Percentiles rank a stretch among this genome's conserved stretches.
phyloP scores from a whole-genome alignment of 2,113 vertebrate species.

The Eulemur rufifrons region DNA sequence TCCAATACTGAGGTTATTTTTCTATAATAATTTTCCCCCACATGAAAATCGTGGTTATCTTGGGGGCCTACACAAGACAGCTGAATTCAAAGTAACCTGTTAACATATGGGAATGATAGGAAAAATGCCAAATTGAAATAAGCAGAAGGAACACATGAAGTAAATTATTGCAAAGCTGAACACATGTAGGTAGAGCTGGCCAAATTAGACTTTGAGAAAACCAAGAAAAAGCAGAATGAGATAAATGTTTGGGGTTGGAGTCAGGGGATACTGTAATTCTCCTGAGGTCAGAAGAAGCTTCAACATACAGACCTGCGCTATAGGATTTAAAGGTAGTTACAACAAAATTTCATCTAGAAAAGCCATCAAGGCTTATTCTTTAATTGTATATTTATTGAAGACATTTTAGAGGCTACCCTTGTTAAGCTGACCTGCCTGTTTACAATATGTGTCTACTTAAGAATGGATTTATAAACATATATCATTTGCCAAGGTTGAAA shows the following conservation, averaged over 20 bases:
- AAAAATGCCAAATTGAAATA: slow-evolving; percentile 81
- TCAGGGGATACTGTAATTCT: slow-evolving; percentile 36
- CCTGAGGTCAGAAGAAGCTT: slow-evolving; percentile 37
- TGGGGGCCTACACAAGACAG: slow-evolving; percentile 44
- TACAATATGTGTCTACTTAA: slow-evolving; percentile 66
- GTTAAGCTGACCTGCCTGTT: slow-evolving; percentile 64
- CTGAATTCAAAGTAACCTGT: slow-evolving; percentile 79
- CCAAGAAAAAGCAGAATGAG: slow-evolving; percentile 74
- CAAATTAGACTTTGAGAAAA: slow-evolving; percentile 77
- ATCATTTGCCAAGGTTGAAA: slow-evolving; percentile 47
- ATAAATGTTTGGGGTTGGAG: slow-evolving; percentile 70
- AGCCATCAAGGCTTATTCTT: slow-evolving; percentile 34
- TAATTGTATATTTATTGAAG: slow-evolving; percentile 56
- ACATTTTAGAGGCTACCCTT: slow-evolving; percentile 40
- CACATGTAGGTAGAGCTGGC: slow-evolving; percentile 80
- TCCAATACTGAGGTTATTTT: slow-evolving; percentile 28
- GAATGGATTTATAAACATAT: slow-evolving; percentile 69
- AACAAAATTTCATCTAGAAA: slow-evolving; percentile 50
- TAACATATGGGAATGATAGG: slow-evolving; percentile 80
- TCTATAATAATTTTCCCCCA: neutral
- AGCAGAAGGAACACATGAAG: slow-evolving; percentile 83
- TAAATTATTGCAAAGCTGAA: slow-evolving; percentile 82
- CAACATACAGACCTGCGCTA: slow-evolving; percentile 41
- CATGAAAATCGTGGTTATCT: slow-evolving; percentile 47
- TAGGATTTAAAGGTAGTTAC: slow-evolving; percentile 33